These are phyloP conservation scores for Barypeithes pellucidus DNA, from an alignment of 2,888 invertebrate genomes.

Conservation along the genomic window DNA sequence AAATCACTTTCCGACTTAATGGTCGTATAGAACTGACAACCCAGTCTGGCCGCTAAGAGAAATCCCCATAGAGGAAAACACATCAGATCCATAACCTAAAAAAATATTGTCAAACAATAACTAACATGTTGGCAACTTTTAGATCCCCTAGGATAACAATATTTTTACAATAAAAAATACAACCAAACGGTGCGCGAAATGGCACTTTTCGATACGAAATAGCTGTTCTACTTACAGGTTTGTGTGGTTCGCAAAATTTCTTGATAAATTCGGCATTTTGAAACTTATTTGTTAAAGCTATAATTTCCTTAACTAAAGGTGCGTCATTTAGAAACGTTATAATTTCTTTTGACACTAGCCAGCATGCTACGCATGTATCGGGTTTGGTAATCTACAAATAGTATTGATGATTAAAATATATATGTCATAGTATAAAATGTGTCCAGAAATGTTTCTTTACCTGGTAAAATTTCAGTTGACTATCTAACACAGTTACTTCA, in stretches of 20 bases:
- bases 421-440: too few relatives aligned
- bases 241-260: slow-evolving; percentile 43
- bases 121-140: too few relatives aligned
- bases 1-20: slow-evolving; percentile 54
- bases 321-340: slow-evolving; percentile 65
- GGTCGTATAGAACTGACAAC: slow-evolving; percentile 59
- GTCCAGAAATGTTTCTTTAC: slow-evolving; percentile 39
- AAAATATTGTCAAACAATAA: slow-evolving; percentile 21
- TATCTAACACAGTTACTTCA: slow-evolving; percentile 66
- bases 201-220: too few relatives aligned
- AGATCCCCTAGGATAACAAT: too few relatives aligned
- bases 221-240: slow-evolving; percentile 40
- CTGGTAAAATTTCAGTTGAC: slow-evolving; percentile 66
- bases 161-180: too few relatives aligned
- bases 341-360: slow-evolving; percentile 61
- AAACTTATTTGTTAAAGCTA: slow-evolving; percentile 59
- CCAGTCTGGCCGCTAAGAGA: slow-evolving; percentile 71
- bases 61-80: slow-evolving; percentile 79
- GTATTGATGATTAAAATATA: too few relatives aligned
- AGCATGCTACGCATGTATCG: slow-evolving; percentile 59
- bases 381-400: slow-evolving; percentile 57
- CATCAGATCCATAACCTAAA: slow-evolving; percentile 74
- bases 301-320: slow-evolving; percentile 64
- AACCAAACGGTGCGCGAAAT: too few relatives aligned
- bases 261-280: slow-evolving; percentile 64